Evolutionary conservation across 2,113 vertebrate genomes (phyloP), one percentile per base, ranked within the genome.

Genomic region (Chaetorhynchus papuensis): DNA sequence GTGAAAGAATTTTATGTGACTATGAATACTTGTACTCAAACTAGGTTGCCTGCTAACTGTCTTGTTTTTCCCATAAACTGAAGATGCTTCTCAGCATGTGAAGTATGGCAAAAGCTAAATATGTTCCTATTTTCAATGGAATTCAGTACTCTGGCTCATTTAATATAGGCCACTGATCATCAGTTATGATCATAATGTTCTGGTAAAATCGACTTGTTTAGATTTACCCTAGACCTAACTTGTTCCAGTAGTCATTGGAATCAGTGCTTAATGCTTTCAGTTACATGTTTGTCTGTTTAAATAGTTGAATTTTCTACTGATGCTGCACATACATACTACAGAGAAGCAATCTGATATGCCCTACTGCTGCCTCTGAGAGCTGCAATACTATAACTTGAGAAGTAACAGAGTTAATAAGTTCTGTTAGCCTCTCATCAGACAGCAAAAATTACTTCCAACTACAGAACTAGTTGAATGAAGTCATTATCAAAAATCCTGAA

Each of bases 401-500:
- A 76, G 11, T 39, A 54, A 71, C 35, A 6, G n/a, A 95, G 61
- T 91, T 82, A 88, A 22, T 85, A 68, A 77, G 21, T 78, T 90
- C 35, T 57, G 7, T 60, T 76, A 53, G 53, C 44, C 2, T 9
- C 72, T 89, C 61, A 39, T 70, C 74, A 70, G 45, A 39, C 39
- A 41, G 76, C 39, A 85, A 41, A 45, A 80, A 81, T 78, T 39
- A 28, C 39, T 16, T 74, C 47, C 52, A 52, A 19, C 69, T 84
- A 42, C 74, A 82, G 41, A 94, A 60, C 19, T 57, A 60, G 41
- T 31, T 45, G 65, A 54, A 44, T 54, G 47, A 71, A 82, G 28
- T 75, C 53, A 79, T 91, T 66, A 59, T 15, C 77, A 31, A 93
- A 82, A 97, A 96, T 94, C 53, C 49, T 65, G 87, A 61, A 69